These are phyloP conservation scores for Idaea biselata DNA, from an alignment of 2,888 invertebrate genomes.

Conservation along the genomic window DNA sequence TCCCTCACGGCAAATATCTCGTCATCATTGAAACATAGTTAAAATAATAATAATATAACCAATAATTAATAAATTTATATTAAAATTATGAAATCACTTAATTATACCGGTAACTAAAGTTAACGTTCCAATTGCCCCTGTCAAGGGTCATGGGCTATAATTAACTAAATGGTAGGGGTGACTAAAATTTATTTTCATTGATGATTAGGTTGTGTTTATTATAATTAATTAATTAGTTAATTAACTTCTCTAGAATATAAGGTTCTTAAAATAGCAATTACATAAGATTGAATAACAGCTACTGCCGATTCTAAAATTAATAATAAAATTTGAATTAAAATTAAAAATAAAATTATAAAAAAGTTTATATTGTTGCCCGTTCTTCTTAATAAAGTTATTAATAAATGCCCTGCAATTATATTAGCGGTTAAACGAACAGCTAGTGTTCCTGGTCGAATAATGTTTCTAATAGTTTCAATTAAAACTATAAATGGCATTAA, in stretches of 20 bases:
- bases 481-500: slow-evolving; percentile 87
- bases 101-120: slow-evolving; percentile 78
- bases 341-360: slow-evolving; percentile 54
- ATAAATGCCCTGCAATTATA: slow-evolving; percentile 87
- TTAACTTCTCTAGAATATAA: slow-evolving; percentile 85
- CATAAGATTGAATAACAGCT: slow-evolving; percentile 84
- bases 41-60: slow-evolving; percentile 67
- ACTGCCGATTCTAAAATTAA: slow-evolving; percentile 81
- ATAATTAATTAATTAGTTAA: slow-evolving; percentile 38
- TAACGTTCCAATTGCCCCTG: slow-evolving; percentile 81
- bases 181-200: slow-evolving; percentile 76
- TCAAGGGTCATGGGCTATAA: slow-evolving; percentile 83
- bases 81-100: slow-evolving; percentile 83
- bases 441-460: slow-evolving; percentile 85
- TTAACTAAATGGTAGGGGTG: slow-evolving; percentile 85
- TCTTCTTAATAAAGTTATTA: slow-evolving; percentile 81
- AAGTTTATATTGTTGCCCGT: slow-evolving; percentile 44
- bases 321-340: slow-evolving; percentile 73
- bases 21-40: slow-evolving; percentile 85
- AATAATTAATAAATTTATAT: slow-evolving; percentile 74
- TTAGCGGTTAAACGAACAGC: slow-evolving; percentile 87
- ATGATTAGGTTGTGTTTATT: slow-evolving; percentile 3
- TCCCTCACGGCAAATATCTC: slow-evolving; percentile 84
- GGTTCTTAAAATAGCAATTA: slow-evolving; percentile 83
- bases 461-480: slow-evolving; percentile 87